Conservation (phyloP, 2,797 vertebrate species). For the Chelmon rostratus region DNA sequence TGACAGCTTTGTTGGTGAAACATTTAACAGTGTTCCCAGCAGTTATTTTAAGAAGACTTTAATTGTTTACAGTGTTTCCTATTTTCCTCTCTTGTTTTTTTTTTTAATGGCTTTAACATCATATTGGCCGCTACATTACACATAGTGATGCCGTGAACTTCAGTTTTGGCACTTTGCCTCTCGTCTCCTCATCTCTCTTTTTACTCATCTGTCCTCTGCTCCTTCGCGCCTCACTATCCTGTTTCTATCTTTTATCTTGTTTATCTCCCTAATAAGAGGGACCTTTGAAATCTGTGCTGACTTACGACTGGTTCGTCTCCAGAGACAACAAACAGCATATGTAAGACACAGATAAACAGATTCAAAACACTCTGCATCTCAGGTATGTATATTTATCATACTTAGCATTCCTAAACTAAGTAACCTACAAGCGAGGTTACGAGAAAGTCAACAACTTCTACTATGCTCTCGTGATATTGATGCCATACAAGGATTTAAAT, state of each 20-base stretch:
- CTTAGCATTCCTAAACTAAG: conserved; percentile 4
- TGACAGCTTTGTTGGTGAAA: conserved; percentile 66
- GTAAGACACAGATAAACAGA: conserved; percentile 18
- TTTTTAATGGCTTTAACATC: conserved; percentile 49
- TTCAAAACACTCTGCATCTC: conserved; percentile 5
- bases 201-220: neutral
- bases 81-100: conserved; percentile 1
- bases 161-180: conserved; percentile 24
- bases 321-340: conserved; percentile 39
- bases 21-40: conserved; percentile 56
- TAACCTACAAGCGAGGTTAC: neutral
- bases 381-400: conserved; percentile 5
- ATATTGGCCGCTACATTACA: conserved; percentile 41
- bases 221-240: neutral
- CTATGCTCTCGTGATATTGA: conserved; percentile 28
- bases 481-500: conserved; percentile 31
- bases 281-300: conserved; percentile 34
- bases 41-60: conserved; percentile 60
- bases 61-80: conserved; percentile 52
- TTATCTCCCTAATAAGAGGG: conserved; percentile 33
- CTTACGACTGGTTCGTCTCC: conserved; percentile 25
- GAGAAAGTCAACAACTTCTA: conserved; percentile 27
- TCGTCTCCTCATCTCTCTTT: conserved; percentile 17
- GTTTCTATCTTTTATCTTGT: conserved; percentile 16
- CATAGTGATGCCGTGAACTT: conserved; percentile 30